Conservation (phyloP, 1,140 invertebrate species). For the Bombus ignitus region DNA sequence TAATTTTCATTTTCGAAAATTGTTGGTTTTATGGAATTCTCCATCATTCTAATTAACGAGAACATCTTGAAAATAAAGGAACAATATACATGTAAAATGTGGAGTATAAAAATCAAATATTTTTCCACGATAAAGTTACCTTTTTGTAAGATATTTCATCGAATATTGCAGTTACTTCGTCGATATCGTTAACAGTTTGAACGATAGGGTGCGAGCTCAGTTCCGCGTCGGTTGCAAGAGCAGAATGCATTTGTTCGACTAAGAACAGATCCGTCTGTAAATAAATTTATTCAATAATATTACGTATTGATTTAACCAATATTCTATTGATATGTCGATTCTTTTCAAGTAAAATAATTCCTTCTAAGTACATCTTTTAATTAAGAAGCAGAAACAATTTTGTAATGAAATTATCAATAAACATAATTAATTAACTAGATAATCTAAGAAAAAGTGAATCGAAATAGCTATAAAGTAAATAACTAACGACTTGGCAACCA, state of each 20-base stretch:
- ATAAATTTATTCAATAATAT: neutral
- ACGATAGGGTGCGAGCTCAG: conserved; percentile 94
- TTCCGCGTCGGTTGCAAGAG: conserved; percentile 90
- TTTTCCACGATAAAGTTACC: conserved; percentile 81
- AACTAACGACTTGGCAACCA: conserved; percentile 92
- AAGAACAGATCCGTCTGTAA: conserved; percentile 89
- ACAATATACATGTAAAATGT: neutral
- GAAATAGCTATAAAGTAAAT: neutral
- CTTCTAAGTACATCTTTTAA: too few relatives aligned
- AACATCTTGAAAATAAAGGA: conserved; percentile 86
- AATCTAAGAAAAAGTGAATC: neutral
- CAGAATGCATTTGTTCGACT: conserved; percentile 87
- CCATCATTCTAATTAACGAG: conserved; percentile 94
- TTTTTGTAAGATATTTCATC: conserved; percentile 97
- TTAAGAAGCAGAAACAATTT: too few relatives aligned
- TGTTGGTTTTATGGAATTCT: conserved; percentile 90
- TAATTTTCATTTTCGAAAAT: conserved; percentile 83
- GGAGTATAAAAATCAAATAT: neutral
- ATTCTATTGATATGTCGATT: too few relatives aligned
- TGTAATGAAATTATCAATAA: too few relatives aligned
- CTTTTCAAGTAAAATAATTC: too few relatives aligned
- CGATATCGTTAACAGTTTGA: conserved; percentile 90
- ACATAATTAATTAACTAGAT: neutral
- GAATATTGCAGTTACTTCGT: conserved; percentile 96
- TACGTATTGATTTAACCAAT: too few relatives aligned